Evolutionary conservation across 2,888 invertebrate species (phyloP).

Genomic region (Caenorhabditis panamensis): DNA sequence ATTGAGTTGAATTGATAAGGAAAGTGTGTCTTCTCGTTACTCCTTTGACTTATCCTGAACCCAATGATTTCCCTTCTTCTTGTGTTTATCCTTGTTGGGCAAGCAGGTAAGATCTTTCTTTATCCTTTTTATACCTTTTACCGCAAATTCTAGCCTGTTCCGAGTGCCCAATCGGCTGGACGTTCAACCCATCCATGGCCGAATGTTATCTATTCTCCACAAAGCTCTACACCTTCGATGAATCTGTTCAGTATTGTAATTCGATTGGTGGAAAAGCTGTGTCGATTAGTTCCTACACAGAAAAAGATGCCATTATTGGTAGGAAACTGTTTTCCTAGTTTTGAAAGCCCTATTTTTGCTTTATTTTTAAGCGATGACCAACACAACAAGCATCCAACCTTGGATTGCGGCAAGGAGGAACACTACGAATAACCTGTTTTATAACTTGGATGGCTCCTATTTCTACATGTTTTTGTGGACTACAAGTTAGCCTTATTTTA

Average conservation of each 20-base stretch:
- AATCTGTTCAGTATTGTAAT: slow-evolving; percentile 29
- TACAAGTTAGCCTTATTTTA: slow-evolving; percentile 12
- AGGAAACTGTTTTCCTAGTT: background rate
- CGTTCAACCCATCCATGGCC: slow-evolving; percentile 18
- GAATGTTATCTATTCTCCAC: slow-evolving; percentile 38
- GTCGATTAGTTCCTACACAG: slow-evolving; percentile 16
- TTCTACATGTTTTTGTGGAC: slow-evolving; percentile 44
- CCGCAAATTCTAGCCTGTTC: slow-evolving; percentile 21
- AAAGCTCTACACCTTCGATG: slow-evolving; percentile 38
- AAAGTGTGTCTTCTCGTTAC: background rate
- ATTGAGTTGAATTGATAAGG: slow-evolving; percentile 8
- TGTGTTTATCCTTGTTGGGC: background rate
- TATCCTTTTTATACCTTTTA: background rate
- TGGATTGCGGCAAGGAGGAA: slow-evolving; percentile 41
- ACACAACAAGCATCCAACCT: slow-evolving; percentile 27
- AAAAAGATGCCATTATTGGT: slow-evolving; percentile 33
- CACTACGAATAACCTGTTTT: slow-evolving; percentile 39
- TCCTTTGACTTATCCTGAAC: background rate
- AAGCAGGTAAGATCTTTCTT: background rate
- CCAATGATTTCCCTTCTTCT: background rate
- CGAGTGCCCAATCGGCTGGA: slow-evolving; percentile 47
- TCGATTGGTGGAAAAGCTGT: slow-evolving; percentile 46
- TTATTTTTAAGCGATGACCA: slow-evolving; percentile 25
- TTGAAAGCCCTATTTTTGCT: background rate
- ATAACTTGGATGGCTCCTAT: slow-evolving; percentile 42